Conservation (phyloP, 2,113 vertebrate species). For the Pitta sordida region DNA sequence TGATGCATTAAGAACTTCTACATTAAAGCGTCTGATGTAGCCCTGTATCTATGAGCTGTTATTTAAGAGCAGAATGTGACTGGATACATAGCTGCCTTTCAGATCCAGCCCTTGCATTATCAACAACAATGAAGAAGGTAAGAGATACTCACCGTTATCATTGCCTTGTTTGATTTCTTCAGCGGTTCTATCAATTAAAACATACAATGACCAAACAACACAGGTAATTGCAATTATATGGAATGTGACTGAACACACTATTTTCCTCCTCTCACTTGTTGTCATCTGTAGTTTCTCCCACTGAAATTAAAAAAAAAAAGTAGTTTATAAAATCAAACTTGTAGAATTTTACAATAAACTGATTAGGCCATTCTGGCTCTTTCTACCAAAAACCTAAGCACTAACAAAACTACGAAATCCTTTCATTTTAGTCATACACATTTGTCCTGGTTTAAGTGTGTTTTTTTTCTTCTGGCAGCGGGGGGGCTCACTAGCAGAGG, state of each 20-base stretch:
- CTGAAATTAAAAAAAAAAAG: conserved; percentile 67
- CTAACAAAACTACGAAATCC: not conserved
- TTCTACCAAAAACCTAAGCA: not conserved
- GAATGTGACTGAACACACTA: conserved; percentile 92
- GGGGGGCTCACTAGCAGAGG: no score
- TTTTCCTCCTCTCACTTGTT: conserved; percentile 89
- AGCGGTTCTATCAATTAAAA: conserved; percentile 85
- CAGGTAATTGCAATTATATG: conserved; percentile 91
- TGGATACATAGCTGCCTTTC: not conserved
- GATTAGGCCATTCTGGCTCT: not conserved
- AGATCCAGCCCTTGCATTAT: not conserved
- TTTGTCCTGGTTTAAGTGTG: no score
- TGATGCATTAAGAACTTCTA: not conserved
- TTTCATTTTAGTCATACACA: not conserved
- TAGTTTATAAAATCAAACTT: not conserved
- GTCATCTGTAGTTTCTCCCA: conserved; percentile 98
- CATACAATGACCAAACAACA: conserved; percentile 91
- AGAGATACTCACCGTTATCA: conserved; percentile 81
- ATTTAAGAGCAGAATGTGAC: not conserved
- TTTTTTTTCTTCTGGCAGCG: no score
- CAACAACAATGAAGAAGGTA: not conserved
- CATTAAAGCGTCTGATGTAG: not conserved
- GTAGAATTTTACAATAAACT: not conserved
- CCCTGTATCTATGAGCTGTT: not conserved
- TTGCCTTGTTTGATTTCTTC: conserved; percentile 92